phyloP scores from a whole-genome alignment of 2,797 vertebrate species.

The Orientallactaga sibirica region DNA sequence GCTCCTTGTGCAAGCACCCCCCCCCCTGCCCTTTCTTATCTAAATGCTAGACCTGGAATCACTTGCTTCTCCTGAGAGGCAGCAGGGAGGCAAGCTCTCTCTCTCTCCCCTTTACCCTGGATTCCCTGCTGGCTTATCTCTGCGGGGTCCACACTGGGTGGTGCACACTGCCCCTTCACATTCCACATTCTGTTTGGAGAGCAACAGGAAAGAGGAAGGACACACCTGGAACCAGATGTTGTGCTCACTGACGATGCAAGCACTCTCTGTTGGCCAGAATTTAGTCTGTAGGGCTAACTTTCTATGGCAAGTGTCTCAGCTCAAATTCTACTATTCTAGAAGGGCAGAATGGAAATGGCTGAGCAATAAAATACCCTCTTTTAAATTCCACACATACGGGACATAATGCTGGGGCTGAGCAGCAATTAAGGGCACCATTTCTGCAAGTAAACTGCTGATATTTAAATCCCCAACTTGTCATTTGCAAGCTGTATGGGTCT shows the following conservation, averaged over 20 bases:
- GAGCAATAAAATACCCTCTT: background rate
- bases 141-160: too few relatives aligned
- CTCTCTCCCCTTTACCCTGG: background rate
- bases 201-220: background rate
- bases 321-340: background rate
- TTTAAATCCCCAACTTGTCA: background rate
- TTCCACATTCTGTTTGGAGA: background rate
- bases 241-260: background rate
- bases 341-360: background rate
- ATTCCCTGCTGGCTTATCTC: background rate
- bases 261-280: background rate
- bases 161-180: background rate
- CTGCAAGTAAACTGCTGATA: background rate
- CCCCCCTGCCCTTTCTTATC: background rate
- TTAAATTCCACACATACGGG: background rate
- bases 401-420: background rate
- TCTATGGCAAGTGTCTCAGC: background rate
- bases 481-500: background rate
- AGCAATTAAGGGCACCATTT: too few relatives aligned
- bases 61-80: background rate
- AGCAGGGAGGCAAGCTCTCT: background rate
- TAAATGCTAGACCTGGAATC: background rate
- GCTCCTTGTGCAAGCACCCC: background rate
- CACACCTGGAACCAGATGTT: fast-evolving
- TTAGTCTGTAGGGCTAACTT: background rate